Conservation (phyloP, 2,113 vertebrate genomes). For the Haliaeetus leucogaster region DNA sequence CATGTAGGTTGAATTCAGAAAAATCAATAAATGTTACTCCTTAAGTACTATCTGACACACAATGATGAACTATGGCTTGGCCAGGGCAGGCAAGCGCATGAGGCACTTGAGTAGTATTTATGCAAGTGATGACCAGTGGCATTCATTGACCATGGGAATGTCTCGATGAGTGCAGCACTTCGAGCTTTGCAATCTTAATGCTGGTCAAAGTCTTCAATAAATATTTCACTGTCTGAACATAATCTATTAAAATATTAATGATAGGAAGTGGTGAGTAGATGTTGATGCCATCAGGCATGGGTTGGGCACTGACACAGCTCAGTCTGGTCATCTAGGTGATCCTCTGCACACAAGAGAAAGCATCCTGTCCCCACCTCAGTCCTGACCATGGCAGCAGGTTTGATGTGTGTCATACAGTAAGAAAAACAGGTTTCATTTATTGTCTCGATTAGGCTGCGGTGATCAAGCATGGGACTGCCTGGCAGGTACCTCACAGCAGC, state of each 20-base stretch:
- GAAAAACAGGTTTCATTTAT: background rate
- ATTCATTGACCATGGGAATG: background rate
- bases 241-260: background rate
- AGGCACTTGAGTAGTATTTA: background rate
- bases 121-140: background rate
- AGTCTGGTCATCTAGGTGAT: background rate
- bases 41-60: background rate
- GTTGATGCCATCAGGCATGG: background rate
- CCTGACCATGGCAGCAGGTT: background rate
- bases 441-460: rapidly evolving
- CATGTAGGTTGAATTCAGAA: background rate
- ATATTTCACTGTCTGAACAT: background rate
- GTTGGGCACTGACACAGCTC: background rate
- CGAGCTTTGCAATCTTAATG: background rate
- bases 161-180: background rate
- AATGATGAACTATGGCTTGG: background rate
- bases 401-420: background rate
- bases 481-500: background rate
- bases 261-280: background rate
- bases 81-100: background rate
- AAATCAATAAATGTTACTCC: background rate
- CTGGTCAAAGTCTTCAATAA: background rate
- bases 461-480: background rate
- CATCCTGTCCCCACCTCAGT: background rate
- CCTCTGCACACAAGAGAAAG: background rate